Evolutionary conservation across 2,113 vertebrate species (phyloP).

Genomic region (Lophochroa leadbeateri): DNA sequence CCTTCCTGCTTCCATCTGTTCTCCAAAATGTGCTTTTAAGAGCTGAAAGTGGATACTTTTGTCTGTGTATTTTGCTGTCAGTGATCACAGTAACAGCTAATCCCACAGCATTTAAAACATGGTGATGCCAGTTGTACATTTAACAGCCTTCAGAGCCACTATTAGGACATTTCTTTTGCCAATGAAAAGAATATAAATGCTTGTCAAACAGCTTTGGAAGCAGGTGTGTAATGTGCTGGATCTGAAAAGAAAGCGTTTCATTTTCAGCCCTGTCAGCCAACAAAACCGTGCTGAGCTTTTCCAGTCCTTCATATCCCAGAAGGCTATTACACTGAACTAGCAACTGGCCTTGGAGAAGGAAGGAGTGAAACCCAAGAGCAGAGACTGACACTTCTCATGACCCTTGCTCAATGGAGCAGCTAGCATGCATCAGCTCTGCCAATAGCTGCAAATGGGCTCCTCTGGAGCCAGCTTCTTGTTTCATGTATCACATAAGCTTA

Average conservation of each 20-base stretch:
- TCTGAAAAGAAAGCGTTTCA: neutral
- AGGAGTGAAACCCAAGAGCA: neutral
- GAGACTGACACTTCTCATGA: neutral
- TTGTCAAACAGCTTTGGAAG: neutral
- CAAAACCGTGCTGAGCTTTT: neutral
- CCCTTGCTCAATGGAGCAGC: neutral
- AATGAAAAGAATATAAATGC: neutral
- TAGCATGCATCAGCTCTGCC: neutral
- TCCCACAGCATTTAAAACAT: conserved; percentile 12
- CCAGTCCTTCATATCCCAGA: neutral
- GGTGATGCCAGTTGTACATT: neutral
- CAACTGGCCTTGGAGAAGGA: neutral
- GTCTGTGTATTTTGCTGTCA: conserved; percentile 6
- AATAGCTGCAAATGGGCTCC: neutral
- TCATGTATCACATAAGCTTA: neutral
- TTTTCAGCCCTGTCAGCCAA: conserved; percentile 32
- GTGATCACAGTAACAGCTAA: conserved; percentile 43
- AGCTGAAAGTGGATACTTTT: neutral
- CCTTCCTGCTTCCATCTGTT: neutral
- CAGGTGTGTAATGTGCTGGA: neutral
- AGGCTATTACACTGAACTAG: neutral
- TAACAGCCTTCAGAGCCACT: conserved; percentile 15
- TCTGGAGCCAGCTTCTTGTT: neutral
- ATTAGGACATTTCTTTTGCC: neutral
- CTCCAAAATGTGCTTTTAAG: neutral